These are phyloP conservation scores for Drosophila pegasa DNA, from an alignment of 2,888 invertebrate species.

Conservation along the genomic window DNA sequence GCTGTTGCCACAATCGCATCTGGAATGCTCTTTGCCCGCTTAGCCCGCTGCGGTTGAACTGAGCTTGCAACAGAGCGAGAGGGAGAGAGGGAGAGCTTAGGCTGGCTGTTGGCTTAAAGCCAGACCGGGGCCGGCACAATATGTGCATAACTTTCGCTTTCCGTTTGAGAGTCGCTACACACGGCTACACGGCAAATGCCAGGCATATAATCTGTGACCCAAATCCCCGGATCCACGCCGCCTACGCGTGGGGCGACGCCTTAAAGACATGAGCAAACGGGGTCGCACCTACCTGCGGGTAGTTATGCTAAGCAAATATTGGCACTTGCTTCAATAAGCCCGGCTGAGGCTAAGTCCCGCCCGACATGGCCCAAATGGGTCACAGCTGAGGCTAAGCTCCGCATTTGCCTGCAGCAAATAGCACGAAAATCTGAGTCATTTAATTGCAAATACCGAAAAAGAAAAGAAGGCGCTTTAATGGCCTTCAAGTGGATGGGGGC, in stretches of 20 bases:
- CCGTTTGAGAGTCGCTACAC: constrained; percentile 34
- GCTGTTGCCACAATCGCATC: constrained; percentile 54
- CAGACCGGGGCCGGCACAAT: constrained; percentile 52
- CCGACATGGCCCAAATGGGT: constrained; percentile 58
- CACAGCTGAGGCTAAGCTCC: constrained; percentile 51
- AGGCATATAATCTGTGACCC: constrained; percentile 72
- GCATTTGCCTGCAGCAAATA: constrained; percentile 46
- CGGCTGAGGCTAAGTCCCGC: constrained; percentile 55
- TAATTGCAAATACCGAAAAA: constrained; percentile 45
- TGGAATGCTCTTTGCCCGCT: constrained; percentile 68
- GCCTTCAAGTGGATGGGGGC: constrained; percentile 51
- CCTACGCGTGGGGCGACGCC: constrained; percentile 41
- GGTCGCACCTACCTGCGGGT: constrained; percentile 58
- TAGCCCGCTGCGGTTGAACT: constrained; percentile 40
- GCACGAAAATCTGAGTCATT: constrained; percentile 36
- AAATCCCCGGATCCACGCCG: constrained; percentile 48
- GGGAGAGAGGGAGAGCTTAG: constrained; percentile 27
- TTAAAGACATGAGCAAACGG: constrained; percentile 74
- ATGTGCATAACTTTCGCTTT: constrained; percentile 75
- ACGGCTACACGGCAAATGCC: constrained; percentile 38
- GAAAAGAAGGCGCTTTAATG: constrained; percentile 63
- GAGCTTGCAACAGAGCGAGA: constrained; percentile 5
- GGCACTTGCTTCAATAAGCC: constrained; percentile 77
- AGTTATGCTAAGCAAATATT: constrained; percentile 64
- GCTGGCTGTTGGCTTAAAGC: constrained; percentile 59